Base-by-base conservation (phyloP, 2,113 vertebrate species). In the Hippocampus barbouri region DNA sequence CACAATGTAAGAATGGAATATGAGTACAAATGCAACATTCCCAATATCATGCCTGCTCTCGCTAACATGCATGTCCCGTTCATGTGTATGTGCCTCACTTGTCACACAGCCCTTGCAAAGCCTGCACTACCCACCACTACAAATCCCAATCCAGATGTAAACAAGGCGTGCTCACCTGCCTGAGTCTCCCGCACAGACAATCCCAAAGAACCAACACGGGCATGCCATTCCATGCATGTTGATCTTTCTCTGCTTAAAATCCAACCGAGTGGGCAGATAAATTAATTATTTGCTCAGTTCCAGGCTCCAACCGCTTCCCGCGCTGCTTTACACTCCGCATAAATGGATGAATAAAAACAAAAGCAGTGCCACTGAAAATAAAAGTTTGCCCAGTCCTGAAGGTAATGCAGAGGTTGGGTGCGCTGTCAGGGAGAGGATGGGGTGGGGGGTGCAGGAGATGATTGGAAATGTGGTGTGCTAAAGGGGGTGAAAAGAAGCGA, bases 111-210 rank as follows among this genome's bases (percentile, higher is more conserved):
- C 67, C 56, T 63, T 69, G 64, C 74, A 53, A 72, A 73, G 51
- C 34, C 47, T 71, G 71, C 71, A 66, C 71, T 30, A 64, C 45
- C 34, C 47, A 80, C 79, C 78, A 68, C 69, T 71, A 70, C 62
- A 14, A 64, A 23, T 21, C 3, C 23, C 12, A 8, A 80, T 71
- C 64, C 72, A 57, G 23, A 9, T 74, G 76, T 79, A 82, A 89
- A 85, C 79, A 82, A 76, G 74, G n/a, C 23, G 51, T 1, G 45
- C 86, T 89, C 88, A 89, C 88, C 88, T 85, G 86, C 86, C 79
- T 76, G 81, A 89, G 81, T 81, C 70, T 75, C 76, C 71, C 47
- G 79, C 69, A 84, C 57, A 81, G 79, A 79, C 77, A 62, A 75
- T 69, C 49, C 74, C 76, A 75, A 45, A 75, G 56, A 43, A 66